These are phyloP conservation scores for Leucophenga maculata DNA, from an alignment of 2,888 invertebrate genomes.

Conservation along the genomic window DNA sequence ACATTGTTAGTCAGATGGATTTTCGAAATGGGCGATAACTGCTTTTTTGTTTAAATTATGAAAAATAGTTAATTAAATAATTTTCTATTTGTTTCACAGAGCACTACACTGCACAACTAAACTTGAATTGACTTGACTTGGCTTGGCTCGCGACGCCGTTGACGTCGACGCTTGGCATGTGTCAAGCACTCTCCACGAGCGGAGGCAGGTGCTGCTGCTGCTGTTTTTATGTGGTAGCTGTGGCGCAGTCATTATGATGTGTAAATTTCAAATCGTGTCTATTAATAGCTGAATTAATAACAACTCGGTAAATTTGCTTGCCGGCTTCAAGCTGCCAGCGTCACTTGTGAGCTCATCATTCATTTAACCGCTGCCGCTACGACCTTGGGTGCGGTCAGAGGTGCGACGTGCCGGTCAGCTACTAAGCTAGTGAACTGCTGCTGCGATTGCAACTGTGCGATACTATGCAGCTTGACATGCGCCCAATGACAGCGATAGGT, in stretches of 20 bases:
- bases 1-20: neutral
- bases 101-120: conserved; percentile 27
- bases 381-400: conserved; percentile 47
- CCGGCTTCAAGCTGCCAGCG: conserved; percentile 48
- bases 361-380: conserved; percentile 22
- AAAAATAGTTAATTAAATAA: conserved; percentile 54
- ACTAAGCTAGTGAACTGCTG: neutral
- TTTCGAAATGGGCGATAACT: conserved; percentile 1
- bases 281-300: conserved; percentile 13
- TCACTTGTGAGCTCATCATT: conserved; percentile 52
- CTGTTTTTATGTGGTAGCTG: neutral
- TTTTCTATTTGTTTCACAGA: neutral
- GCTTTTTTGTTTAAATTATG: conserved; percentile 3
- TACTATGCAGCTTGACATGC: conserved; percentile 35
- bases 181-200: conserved; percentile 35
- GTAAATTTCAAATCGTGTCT: conserved; percentile 41
- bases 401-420: neutral
- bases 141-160: no score
- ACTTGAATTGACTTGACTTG: neutral
- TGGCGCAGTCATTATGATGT: conserved; percentile 43
- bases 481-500: conserved; percentile 27
- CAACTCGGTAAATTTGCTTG: conserved; percentile 35
- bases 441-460: conserved; percentile 14
- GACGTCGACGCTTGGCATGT: conserved; percentile 45
- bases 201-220: neutral